A percentile compares a stretch with the other conserved stretches of the same genome.
These are phyloP conservation scores for Prunella himalayana DNA, from an alignment of 2,113 vertebrate species.

Conservation along the genomic window DNA sequence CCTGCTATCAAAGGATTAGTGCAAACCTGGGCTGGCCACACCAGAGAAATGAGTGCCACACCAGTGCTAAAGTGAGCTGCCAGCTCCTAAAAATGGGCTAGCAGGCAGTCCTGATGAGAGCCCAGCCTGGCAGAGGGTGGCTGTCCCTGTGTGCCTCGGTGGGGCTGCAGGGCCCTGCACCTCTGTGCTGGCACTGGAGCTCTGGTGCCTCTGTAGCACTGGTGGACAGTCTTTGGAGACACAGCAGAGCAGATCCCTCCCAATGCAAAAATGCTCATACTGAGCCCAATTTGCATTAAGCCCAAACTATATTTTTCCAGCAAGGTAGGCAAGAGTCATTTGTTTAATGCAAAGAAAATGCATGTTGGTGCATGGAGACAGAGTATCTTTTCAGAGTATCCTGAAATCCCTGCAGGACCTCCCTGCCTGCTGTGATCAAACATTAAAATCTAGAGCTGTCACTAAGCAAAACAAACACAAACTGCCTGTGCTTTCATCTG, in stretches of 20 bases:
- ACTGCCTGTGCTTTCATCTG: not conserved
- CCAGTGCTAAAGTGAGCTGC: not conserved
- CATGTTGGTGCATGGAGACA: not conserved
- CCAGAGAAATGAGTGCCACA: not conserved
- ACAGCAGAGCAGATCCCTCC: not conserved
- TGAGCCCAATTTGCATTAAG: not conserved
- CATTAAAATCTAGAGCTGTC: constrained; percentile 32
- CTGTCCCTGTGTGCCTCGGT: accelerated
- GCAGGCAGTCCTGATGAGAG: not conserved
- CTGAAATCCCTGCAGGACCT: constrained; percentile 51
- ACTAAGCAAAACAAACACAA: constrained; percentile 22
- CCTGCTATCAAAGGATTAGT: accelerated
- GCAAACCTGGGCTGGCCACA: not conserved
- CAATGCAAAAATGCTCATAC: not conserved
- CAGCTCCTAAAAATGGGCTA: not conserved
- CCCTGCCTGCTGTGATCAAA: constrained; percentile 46
- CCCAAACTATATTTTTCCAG: not conserved
- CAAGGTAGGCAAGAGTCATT: not conserved
- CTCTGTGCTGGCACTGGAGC: accelerated
- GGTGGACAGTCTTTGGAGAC: not conserved
- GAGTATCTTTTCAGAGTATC: not conserved
- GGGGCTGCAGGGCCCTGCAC: not conserved
- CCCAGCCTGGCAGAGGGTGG: accelerated
- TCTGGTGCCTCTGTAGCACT: accelerated
- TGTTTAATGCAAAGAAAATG: not conserved